Evolutionary conservation across 2,113 vertebrate species (phyloP).

Genomic region (Bubo bubo): DNA sequence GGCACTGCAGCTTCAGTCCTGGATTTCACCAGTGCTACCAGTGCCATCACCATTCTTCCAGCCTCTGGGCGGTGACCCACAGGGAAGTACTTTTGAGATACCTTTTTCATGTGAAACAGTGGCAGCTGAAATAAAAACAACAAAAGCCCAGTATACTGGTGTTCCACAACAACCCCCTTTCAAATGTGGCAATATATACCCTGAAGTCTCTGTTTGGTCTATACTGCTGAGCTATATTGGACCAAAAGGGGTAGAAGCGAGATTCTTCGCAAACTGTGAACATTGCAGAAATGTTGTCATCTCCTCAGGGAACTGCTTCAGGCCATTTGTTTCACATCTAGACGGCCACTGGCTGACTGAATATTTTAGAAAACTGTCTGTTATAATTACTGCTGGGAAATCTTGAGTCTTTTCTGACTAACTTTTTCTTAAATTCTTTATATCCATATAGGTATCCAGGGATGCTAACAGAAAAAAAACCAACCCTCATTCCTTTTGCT

Average conservation of each 20-base stretch:
- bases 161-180: not conserved
- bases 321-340: not conserved
- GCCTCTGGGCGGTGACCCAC: not conserved
- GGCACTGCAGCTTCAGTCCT: not conserved
- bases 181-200: not conserved
- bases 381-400: not conserved
- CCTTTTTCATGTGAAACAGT: not conserved
- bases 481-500: not conserved
- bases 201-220: not conserved
- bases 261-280: not conserved
- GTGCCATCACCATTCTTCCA: not conserved
- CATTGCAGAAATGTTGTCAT: not conserved
- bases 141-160: not conserved
- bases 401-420: not conserved
- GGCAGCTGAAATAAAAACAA: not conserved
- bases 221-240: not conserved
- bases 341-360: not conserved
- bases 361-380: not conserved
- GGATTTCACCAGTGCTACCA: not conserved
- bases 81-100: not conserved
- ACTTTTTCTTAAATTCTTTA: not conserved
- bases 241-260: not conserved
- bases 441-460: not conserved
- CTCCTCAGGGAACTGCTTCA: not conserved
- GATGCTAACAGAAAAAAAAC: not conserved